phyloP scores from a whole-genome alignment of 1,140 invertebrate genomes.

The Papilio aristodemus region DNA sequence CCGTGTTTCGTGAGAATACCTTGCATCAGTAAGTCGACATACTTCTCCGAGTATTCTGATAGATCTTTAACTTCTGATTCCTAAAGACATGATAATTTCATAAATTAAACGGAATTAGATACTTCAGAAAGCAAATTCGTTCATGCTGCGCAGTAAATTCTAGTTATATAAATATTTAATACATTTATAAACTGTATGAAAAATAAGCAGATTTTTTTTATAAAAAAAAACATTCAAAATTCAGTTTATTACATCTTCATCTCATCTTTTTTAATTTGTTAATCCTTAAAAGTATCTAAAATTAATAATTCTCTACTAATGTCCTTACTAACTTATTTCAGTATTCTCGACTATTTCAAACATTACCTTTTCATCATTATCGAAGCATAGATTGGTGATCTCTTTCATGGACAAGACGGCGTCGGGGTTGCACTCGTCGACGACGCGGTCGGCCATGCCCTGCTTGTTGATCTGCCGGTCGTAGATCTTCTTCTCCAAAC shows the following conservation, averaged over 20 bases:
- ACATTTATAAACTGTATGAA: too few relatives aligned
- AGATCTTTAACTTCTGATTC: conserved; percentile 88
- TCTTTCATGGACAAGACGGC: conserved; percentile 97
- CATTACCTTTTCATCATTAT: conserved; percentile 90
- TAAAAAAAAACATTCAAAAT: too few relatives aligned
- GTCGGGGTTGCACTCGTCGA: conserved; percentile 98
- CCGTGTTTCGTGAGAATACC: conserved; percentile 85
- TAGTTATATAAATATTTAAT: too few relatives aligned
- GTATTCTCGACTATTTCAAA: not conserved
- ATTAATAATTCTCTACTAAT: too few relatives aligned
- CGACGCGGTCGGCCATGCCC: conserved; percentile 97
- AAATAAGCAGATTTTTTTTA: too few relatives aligned
- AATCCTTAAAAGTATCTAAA: too few relatives aligned
- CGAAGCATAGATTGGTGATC: conserved; percentile 95
- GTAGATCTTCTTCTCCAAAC: conserved; percentile 98
- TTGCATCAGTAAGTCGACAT: conserved; percentile 91
- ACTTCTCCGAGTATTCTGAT: conserved; percentile 85
- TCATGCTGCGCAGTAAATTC: too few relatives aligned
- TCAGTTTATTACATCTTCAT: too few relatives aligned
- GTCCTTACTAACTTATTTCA: too few relatives aligned
- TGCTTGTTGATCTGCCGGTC: conserved; percentile 99
- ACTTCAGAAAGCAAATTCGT: not conserved
- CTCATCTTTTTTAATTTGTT: too few relatives aligned
- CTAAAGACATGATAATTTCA: conserved; percentile 39
- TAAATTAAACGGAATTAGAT: not conserved